A percentile compares a stretch with the other conserved stretches of the same genome.
These are phyloP conservation scores for Andrena haemorrhoa DNA, from an alignment of 2,888 invertebrate species.

Conservation along the genomic window DNA sequence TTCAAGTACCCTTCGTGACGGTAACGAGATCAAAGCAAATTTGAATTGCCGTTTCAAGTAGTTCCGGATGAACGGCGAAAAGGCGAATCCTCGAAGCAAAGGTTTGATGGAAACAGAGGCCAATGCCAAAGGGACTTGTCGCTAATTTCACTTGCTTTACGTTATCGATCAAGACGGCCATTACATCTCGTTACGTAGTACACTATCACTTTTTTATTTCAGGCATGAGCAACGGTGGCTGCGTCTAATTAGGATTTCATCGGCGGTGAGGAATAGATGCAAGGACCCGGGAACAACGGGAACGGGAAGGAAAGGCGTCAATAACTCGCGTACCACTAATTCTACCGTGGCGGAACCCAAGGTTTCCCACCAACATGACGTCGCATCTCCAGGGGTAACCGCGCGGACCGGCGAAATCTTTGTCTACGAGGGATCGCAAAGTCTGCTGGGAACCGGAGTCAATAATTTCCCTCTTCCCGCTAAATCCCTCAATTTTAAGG, in stretches of 20 bases:
- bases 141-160: slow-evolving; percentile 11
- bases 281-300: background rate
- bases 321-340: slow-evolving; percentile 57
- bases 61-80: slow-evolving; percentile 42
- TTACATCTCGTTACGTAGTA: background rate
- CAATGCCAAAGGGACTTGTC: slow-evolving; percentile 8
- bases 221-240: background rate
- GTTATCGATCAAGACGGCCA: background rate
- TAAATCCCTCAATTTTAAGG: slow-evolving; percentile 41
- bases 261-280: slow-evolving; percentile 7
- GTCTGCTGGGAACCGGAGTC: background rate
- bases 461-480: slow-evolving; percentile 26
- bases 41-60: slow-evolving; percentile 36
- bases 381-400: slow-evolving; percentile 58
- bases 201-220: background rate
- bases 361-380: slow-evolving; percentile 59
- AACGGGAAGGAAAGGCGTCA: slow-evolving; percentile 32
- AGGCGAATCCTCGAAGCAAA: slow-evolving; percentile 16
- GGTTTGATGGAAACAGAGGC: background rate
- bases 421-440: background rate
- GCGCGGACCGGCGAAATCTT: slow-evolving; percentile 30
- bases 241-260: slow-evolving; percentile 15
- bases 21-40: slow-evolving; percentile 48
- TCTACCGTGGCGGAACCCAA: slow-evolving; percentile 47
- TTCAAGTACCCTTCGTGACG: slow-evolving; percentile 29